Conservation (phyloP, 2,113 vertebrate species). For the Taxidea taxus region DNA sequence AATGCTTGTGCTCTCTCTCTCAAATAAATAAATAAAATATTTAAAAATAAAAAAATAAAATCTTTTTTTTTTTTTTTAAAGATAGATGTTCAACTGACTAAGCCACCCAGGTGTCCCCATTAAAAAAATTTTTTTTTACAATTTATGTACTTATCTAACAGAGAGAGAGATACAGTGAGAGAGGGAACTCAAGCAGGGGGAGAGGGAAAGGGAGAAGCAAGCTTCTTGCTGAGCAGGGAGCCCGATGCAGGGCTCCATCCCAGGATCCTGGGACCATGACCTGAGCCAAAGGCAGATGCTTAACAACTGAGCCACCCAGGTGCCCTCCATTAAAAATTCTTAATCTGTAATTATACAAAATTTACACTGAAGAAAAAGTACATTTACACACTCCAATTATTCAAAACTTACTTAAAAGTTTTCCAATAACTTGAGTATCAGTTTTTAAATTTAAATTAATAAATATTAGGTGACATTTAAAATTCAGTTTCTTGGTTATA, state of each 20-base stretch:
- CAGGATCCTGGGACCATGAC: no score
- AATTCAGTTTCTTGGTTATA: not conserved
- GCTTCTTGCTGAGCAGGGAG: no score
- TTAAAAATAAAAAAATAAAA: not conserved
- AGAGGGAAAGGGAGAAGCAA: no score
- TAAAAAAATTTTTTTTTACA: not conserved
- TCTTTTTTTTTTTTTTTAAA: not conserved
- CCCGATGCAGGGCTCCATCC: no score
- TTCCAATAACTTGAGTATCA: not conserved
- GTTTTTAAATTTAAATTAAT: slow-evolving; percentile 14
- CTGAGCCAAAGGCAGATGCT: not conserved
- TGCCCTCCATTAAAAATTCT: not conserved
- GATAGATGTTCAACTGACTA: not conserved
- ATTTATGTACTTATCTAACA: no score
- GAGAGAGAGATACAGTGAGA: no score
- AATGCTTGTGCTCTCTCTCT: not conserved
- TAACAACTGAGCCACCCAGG: not conserved
- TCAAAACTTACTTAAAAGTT: not conserved
- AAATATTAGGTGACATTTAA: not conserved
- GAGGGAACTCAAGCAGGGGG: no score
- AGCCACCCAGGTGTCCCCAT: not conserved
- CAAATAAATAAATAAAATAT: not conserved
- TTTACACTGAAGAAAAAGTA: not conserved
- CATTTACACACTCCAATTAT: not conserved
- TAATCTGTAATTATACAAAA: not conserved